These are phyloP conservation scores for Clupea harengus DNA, from an alignment of 2,113 vertebrate genomes.

Conservation along the genomic window DNA sequence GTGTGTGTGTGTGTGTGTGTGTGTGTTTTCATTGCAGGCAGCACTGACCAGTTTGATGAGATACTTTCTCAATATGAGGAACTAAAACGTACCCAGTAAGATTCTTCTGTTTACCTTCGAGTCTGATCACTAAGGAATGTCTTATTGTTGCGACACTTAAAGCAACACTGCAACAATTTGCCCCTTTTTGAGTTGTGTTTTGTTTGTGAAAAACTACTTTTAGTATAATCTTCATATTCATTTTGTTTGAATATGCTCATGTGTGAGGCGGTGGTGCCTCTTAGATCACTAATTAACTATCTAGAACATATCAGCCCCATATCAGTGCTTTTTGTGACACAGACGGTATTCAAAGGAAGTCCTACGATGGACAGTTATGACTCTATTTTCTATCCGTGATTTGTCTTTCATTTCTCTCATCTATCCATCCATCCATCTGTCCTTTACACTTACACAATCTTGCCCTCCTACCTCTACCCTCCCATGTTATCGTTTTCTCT, in stretches of 20 bases:
- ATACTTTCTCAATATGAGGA: slow-evolving; percentile 73
- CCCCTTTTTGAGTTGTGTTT: too few relatives aligned
- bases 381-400: neutral
- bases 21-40: slow-evolving; percentile 53
- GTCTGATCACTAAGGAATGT: neutral
- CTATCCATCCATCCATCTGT: neutral
- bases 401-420: neutral
- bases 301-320: neutral
- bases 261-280: too few relatives aligned
- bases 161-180: too few relatives aligned
- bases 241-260: too few relatives aligned
- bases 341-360: neutral
- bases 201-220: too few relatives aligned
- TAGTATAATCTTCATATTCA: too few relatives aligned
- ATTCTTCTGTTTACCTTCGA: slow-evolving; percentile 20
- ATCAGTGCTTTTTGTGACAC: neutral
- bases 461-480: too few relatives aligned
- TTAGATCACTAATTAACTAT: neutral
- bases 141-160: neutral
- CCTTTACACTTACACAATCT: neutral
- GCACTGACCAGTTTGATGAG: slow-evolving; percentile 70
- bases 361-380: too few relatives aligned
- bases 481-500: neutral
- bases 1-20: slow-evolving; percentile 16
- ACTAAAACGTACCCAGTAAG: slow-evolving; percentile 75